phyloP scores from a whole-genome alignment of 2,113 vertebrate genomes.

The Ptychochromis oligacanthus region DNA sequence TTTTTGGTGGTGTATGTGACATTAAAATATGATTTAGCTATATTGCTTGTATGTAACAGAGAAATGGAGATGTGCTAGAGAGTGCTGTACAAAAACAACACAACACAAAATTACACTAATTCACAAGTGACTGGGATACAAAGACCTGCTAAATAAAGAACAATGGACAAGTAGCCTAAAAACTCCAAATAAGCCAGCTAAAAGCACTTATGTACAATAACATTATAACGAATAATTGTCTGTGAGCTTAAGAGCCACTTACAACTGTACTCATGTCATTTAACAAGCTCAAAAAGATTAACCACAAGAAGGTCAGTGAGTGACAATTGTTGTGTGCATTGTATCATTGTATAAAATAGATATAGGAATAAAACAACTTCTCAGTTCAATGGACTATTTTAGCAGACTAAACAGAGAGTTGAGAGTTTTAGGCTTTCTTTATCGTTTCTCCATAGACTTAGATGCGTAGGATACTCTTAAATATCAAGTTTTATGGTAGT shows the following conservation, averaged over 20 bases:
- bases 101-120: not conserved
- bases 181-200: not conserved
- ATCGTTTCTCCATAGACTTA: not conserved
- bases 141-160: not conserved
- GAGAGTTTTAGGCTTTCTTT: not conserved
- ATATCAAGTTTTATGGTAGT: not conserved
- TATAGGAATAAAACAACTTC: not conserved
- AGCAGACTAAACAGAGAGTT: not conserved
- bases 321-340: not conserved
- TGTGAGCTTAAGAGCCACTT: not conserved
- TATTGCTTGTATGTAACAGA: not conserved
- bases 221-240: not conserved
- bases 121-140: not conserved
- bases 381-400: not conserved
- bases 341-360: not conserved
- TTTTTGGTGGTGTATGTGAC: not conserved
- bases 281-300: not conserved
- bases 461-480: not conserved
- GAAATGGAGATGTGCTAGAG: not conserved
- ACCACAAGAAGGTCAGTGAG: not conserved
- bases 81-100: not conserved
- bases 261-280: not conserved
- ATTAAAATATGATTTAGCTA: not conserved
- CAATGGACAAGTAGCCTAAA: not conserved
- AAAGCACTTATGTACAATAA: conserved; percentile 6